phyloP scores from a whole-genome alignment of 2,113 vertebrate species.

The Corynorhinus townsendii region DNA sequence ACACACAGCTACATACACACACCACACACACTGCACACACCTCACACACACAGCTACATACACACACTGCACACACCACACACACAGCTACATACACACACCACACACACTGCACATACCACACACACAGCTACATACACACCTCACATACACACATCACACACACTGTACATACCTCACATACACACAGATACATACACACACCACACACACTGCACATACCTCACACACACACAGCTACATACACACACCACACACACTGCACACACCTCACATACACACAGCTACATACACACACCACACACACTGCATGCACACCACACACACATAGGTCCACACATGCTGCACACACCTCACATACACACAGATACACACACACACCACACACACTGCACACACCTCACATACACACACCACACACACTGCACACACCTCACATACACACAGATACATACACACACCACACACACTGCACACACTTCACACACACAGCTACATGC shows the following conservation, averaged over 20 bases:
- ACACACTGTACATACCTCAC: too few relatives aligned
- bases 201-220: too few relatives aligned
- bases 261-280: background rate
- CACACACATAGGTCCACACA: too few relatives aligned
- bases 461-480: background rate
- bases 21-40: background rate
- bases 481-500: background rate
- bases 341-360: background rate
- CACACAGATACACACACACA: background rate
- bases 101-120: too few relatives aligned
- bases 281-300: background rate
- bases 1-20: background rate
- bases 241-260: too few relatives aligned
- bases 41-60: background rate
- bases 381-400: background rate
- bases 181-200: background rate
- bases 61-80: background rate
- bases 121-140: background rate
- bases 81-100: background rate
- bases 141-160: background rate
- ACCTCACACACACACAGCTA: background rate
- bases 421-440: background rate
- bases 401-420: background rate
- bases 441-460: too few relatives aligned
- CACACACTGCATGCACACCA: background rate